Evolutionary conservation across 2,888 invertebrate genomes (phyloP), one percentile per base, ranked within the genome.

Genomic region (Cataglyphis cursor): DNA sequence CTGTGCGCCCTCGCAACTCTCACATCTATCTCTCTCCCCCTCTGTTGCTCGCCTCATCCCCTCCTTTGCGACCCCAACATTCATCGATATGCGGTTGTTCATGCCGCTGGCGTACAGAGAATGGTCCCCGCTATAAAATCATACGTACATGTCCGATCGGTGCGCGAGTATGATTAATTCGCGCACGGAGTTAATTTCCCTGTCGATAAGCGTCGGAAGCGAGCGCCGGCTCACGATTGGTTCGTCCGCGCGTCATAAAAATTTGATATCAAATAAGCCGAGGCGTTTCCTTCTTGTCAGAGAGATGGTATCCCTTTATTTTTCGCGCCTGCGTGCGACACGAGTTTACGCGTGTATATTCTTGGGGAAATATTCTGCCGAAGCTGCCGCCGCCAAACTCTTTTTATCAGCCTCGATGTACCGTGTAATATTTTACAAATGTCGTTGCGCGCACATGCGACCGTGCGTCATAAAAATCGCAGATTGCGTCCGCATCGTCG

Each of bases 101-200:
- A 64, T 85, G 85, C 75, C 80, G 85, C 35, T 80, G 86, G 85
- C 83, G 81, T 83, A 81, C 84, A 68, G 65, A 65, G 61, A 68
- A 81, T 83, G 83, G 82, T 24, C 59, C 41, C 12, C 44, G 78
- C 59, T 44, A 80, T 90, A 91, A 91, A 90, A 92, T 90, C 85
- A 85, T 83, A 87, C 88, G 86, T 83, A 84, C 83, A 84, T 87
- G 86, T 88, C 85, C 88, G 87, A 87, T 87, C 78, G 81, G 75
- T 84, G 83, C 75, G 76, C 82, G 83, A 89, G 88, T 91, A 92
- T 93, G 93, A 93, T 93, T 93, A 93, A 93, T 93, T 92, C 84
- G 86, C 76, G 75, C 87, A 68, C 70, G 68, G 86, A 86, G 89
- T 87, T 88, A 89, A 87, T 89, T 89, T 91, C 66, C 35, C 35